phyloP scores from a whole-genome alignment of 1,140 invertebrate species.

The Eupristina koningsbergeri region DNA sequence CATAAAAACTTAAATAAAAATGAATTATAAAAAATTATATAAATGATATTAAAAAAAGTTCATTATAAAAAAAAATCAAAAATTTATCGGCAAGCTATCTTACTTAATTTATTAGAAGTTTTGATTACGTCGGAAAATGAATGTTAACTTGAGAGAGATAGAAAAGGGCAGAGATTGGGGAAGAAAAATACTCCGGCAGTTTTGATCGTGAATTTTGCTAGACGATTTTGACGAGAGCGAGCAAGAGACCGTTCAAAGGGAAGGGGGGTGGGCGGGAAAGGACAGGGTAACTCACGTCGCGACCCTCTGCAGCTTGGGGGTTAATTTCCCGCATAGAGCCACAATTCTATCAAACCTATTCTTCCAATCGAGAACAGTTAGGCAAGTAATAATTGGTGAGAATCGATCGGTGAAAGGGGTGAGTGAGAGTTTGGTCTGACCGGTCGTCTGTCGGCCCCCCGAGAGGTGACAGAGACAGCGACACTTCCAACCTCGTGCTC shows the following conservation, averaged over 20 bases:
- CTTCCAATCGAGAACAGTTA: constrained; percentile 63
- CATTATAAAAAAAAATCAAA: no score
- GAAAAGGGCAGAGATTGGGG: constrained; percentile 15
- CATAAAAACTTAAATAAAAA: no score
- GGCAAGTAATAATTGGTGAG: constrained; percentile 66
- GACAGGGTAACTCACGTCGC: not conserved
- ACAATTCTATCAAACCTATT: constrained; percentile 66
- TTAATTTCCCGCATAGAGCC: constrained; percentile 63
- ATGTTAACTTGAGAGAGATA: no score
- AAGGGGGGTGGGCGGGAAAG: not conserved
- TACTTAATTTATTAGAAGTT: no score
- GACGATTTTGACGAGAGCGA: constrained; percentile 1
- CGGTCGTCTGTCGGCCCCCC: not conserved
- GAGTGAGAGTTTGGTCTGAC: constrained; percentile 39
- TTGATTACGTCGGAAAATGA: no score
- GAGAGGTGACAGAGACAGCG: not conserved
- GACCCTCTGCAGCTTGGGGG: constrained; percentile 50
- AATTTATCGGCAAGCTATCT: no score
- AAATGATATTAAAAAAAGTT: no score
- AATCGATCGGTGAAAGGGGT: constrained; percentile 60
- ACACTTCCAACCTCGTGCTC: not conserved
- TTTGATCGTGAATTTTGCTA: constrained; percentile 52
- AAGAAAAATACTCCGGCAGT: constrained; percentile 54
- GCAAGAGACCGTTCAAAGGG: not conserved
- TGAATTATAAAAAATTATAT: no score